Evolutionary conservation across 2,113 vertebrate genomes (phyloP).

Genomic region (Pica pica): DNA sequence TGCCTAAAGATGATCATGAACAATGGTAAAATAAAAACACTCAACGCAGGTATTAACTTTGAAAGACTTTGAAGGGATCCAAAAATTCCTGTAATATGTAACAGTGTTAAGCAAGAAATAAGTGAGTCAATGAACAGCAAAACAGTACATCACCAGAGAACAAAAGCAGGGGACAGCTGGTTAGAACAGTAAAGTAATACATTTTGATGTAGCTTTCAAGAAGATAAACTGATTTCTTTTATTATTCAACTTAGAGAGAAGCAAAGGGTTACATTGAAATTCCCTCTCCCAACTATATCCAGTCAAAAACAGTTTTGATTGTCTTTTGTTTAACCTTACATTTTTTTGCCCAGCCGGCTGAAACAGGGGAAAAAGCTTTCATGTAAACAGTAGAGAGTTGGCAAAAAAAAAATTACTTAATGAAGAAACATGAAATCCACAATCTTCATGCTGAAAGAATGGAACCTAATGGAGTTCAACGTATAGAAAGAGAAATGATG

Average conservation of each 20-base stretch:
- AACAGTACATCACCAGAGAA: neutral
- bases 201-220: neutral
- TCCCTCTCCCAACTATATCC: neutral
- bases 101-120: neutral
- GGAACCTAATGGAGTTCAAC: neutral
- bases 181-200: neutral
- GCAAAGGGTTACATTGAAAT: neutral
- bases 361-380: neutral
- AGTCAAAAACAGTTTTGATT: neutral
- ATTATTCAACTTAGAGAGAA: neutral
- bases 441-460: neutral
- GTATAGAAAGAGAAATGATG: neutral
- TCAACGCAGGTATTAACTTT: neutral
- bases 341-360: neutral
- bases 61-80: neutral
- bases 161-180: neutral
- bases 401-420: constrained; percentile 22
- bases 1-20: neutral
- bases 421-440: neutral
- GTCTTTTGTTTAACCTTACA: neutral
- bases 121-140: neutral
- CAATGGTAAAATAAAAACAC: neutral
- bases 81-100: neutral
- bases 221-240: neutral
- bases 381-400: neutral